These are phyloP conservation scores for Mormyrops boulengeri DNA, from an alignment of 2,797 vertebrate species.

Conservation along the genomic window DNA sequence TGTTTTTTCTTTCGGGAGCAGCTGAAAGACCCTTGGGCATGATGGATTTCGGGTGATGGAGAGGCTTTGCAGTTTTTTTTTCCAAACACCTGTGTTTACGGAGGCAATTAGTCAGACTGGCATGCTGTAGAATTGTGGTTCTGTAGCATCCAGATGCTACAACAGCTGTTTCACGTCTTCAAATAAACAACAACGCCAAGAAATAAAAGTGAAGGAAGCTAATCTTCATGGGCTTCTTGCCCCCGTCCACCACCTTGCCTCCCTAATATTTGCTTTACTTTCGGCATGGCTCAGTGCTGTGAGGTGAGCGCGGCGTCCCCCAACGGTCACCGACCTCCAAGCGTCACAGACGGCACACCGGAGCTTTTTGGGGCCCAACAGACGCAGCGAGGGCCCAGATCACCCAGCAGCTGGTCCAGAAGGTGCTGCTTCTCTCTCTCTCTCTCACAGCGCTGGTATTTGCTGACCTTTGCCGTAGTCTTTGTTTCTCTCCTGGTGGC, in stretches of 20 bases:
- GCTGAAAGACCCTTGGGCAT: not conserved
- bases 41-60: constrained; percentile 8
- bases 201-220: not conserved
- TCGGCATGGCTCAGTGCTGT: not conserved
- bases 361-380: not conserved
- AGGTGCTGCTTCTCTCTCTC: not conserved
- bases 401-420: not conserved
- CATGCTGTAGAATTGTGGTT: not conserved
- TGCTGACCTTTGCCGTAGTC: not conserved
- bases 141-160: not conserved
- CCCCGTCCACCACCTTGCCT: not conserved
- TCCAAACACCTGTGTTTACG: not conserved
- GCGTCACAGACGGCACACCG: not conserved
- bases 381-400: not conserved
- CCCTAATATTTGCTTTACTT: constrained; percentile 3
- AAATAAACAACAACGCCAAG: not conserved
- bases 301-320: not conserved
- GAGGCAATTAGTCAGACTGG: constrained; percentile 14
- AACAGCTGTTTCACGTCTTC: not conserved
- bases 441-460: not conserved
- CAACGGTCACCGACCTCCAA: not conserved
- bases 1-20: not conserved
- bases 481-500: not conserved
- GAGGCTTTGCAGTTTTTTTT: not conserved
- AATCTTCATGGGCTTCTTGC: not conserved